These are phyloP conservation scores for Atta texana DNA, from an alignment of 1,140 invertebrate genomes.

Conservation along the genomic window DNA sequence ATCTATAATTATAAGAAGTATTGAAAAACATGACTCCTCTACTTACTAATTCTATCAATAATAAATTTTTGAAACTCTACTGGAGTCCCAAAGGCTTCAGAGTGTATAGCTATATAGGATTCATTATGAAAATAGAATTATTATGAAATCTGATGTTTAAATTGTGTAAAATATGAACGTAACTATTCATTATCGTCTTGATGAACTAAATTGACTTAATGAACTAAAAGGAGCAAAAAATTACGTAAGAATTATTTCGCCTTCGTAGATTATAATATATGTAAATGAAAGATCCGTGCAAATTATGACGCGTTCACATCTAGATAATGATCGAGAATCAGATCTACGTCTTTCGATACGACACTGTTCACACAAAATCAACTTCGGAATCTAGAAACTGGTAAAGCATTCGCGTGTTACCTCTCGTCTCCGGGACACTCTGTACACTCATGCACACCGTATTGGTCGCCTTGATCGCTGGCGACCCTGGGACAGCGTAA, in stretches of 20 bases:
- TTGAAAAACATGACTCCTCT: no score
- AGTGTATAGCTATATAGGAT: no score
- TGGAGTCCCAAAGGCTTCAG: no score
- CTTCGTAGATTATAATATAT: slow-evolving; percentile 23
- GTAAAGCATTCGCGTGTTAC: background rate
- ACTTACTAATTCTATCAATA: no score
- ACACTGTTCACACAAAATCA: slow-evolving; percentile 1
- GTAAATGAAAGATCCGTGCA: slow-evolving; percentile 9
- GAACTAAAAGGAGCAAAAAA: background rate
- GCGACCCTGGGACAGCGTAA: slow-evolving; percentile 72
- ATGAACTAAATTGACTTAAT: background rate
- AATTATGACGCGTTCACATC: background rate
- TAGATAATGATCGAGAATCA: slow-evolving; percentile 21
- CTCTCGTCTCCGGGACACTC: background rate
- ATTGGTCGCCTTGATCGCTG: slow-evolving; percentile 41
- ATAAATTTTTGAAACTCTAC: no score
- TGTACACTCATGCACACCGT: slow-evolving; percentile 27
- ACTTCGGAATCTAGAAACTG: slow-evolving; percentile 1
- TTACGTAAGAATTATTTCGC: slow-evolving; percentile 3
- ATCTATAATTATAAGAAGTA: no score
- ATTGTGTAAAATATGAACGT: background rate
- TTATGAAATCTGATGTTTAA: background rate
- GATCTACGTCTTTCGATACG: slow-evolving; percentile 2
- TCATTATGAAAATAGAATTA: background rate
- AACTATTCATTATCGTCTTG: background rate